Base-by-base conservation (phyloP, 2,797 vertebrate genomes). In the Falco cherrug region DNA sequence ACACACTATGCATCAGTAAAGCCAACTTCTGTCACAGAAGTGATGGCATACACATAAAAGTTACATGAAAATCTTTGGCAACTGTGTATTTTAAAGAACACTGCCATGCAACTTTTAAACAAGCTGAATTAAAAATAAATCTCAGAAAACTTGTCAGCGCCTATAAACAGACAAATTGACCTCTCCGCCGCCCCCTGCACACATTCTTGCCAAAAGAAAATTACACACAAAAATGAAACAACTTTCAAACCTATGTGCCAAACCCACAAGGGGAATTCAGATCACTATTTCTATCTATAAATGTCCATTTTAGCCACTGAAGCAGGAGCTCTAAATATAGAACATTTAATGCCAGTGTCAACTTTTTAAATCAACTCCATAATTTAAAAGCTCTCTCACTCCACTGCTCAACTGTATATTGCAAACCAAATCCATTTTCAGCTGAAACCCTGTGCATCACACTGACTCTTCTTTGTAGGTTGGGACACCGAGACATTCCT, bases 141-240 rank as follows among this genome's bases (percentile, higher is more conserved):
- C 81, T 85, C 64, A 47, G 45, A 94, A 95, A 90, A 84, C 50
- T 48, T 94, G 59, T 94, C 90, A 94, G 90, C 90, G 90, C 84
- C 78, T 83, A 93, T 45, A 95, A 94, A 96, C 92, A 95, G 88
- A 85, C 39, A 92, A 92, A 92, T 70, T 92, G 95, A 97, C 95
- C 96, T 93, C 61, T 84, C 41, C n/a, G 61, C 65, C 89, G 94
- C 68, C 68, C 74, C 31, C 45, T 82, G 54, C 45, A 53, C 50
- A 75, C 10, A 22, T 74, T 93, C 75, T 41, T 92, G 90, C 95
- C 93, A 96, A 80, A 96, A 96, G 71, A 97, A 95, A 94, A 95
- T 92, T 82, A 83, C 73, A 88, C 29, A 70, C 33, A 83, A 87
- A 91, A 74, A 75, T 57, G 57, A 92, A 95, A 83, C 93, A 77